A percentile compares a stretch with the other conserved stretches of the same genome.
Evolutionary conservation across 2,113 vertebrate species (phyloP).

Genomic region (Himantopus leucocephalus): DNA sequence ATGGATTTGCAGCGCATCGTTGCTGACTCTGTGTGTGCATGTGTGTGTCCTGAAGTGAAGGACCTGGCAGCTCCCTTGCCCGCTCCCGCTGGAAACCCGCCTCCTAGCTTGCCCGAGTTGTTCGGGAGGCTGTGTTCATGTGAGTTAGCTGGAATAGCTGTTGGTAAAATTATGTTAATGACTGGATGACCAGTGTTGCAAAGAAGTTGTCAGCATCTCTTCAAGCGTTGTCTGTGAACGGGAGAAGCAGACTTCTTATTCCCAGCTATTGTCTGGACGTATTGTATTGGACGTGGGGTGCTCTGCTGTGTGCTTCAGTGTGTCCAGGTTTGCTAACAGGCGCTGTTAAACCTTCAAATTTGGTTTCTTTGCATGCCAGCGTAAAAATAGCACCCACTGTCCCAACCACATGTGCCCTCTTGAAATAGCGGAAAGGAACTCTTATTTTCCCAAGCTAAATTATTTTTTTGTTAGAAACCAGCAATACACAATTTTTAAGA

Average conservation of each 20-base stretch:
- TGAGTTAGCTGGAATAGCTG: neutral
- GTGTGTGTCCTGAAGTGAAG: neutral
- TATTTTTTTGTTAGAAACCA: neutral
- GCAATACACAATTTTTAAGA: accelerated
- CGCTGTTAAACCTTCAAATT: neutral
- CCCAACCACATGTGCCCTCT: neutral
- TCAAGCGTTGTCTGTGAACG: neutral
- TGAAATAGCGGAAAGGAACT: neutral
- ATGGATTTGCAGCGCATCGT: accelerated
- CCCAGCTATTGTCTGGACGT: neutral
- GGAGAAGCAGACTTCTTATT: neutral
- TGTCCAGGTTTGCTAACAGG: neutral
- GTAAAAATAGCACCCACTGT: neutral
- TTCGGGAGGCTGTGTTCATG: neutral
- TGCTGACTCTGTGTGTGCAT: neutral
- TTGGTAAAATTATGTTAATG: neutral
- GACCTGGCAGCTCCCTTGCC: neutral
- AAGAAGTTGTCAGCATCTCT: neutral
- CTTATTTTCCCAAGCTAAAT: neutral
- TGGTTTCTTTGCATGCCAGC: neutral
- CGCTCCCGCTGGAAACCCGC: neutral
- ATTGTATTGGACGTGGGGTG: neutral
- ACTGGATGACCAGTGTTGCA: neutral
- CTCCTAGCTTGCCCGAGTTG: neutral
- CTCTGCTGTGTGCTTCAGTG: neutral